Base-by-base conservation (phyloP, 1,140 invertebrate species). In the Drepana arcuata region DNA sequence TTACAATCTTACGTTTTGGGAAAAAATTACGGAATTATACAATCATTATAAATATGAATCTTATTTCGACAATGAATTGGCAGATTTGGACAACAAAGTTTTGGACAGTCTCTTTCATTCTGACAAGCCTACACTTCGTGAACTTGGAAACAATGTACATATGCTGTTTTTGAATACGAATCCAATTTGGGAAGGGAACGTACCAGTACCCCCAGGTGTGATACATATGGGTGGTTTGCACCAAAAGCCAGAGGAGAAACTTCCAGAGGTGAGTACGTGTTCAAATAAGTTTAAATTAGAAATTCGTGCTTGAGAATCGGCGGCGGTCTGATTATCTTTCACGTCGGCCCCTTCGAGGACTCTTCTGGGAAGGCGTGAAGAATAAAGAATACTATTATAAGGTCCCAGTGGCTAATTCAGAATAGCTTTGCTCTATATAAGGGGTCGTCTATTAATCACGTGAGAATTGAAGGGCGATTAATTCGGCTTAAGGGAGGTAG, bases 141-240 rank as follows among this genome's bases (percentile, higher is more conserved):
- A 58, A 10, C 34, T 71, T 7, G 37, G 31, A 10, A 41, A 56
- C 4, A 59, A 69, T 14, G 50, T 66, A 7, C 32, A 81, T 2
- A 45, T 87, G 44, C 53, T 89, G 10, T 58, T 90, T 16, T 55
- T 87, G 0, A 89, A 89, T 41, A 80, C 67, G 12, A 84, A 90
- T 50, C 84, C 83, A 14, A 75, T 84, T 0, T 50, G 88, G 4
- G 75, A 81, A 14, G 73, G 78, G 13, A 73, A 85, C 0, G 64
- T 77, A 6, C 85, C 87, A 0, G 62, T 83, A 15, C 46, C 86
- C 0, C 84, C 86, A 1, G 86, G 78, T 53, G 73, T 88, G 14
- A 67, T 89, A 9, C 86, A 88, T 42, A 65, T 89, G 9, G 88
- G 88, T 0, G 87, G 87, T 1, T 65, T 90, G 43, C 88, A 89